A percentile compares a stretch with the other conserved stretches of the same genome.
phyloP scores from a whole-genome alignment of 2,113 vertebrate genomes.

The Struthidea cinerea region DNA sequence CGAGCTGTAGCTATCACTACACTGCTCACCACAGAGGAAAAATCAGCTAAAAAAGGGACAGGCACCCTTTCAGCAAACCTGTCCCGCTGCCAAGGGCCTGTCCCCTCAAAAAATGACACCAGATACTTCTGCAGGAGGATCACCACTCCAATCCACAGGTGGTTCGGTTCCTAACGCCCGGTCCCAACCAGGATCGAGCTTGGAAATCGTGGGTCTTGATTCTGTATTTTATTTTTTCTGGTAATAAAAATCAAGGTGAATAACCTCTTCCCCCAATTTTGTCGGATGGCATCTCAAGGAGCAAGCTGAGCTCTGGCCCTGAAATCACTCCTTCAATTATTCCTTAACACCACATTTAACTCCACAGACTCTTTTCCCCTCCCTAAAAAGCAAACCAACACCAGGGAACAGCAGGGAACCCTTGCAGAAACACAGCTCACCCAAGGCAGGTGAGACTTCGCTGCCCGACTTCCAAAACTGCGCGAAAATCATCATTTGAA shows the following conservation, averaged over 20 bases:
- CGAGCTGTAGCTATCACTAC: rapidly evolving
- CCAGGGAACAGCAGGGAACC: rapidly evolving
- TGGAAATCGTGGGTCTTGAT: rapidly evolving
- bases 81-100: neutral
- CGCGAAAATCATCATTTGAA: neutral
- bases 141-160: neutral
- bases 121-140: neutral
- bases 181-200: neutral
- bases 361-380: neutral
- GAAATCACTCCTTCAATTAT: neutral
- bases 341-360: neutral
- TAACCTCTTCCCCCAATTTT: neutral
- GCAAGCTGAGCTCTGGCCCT: neutral
- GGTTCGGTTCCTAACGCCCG: neutral
- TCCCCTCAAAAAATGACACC: neutral
- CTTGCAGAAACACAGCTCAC: neutral
- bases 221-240: too few species aligned
- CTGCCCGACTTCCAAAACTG: rapidly evolving
- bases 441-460: neutral
- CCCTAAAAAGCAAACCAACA: neutral
- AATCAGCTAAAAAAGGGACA: neutral
- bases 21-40: neutral
- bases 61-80: neutral
- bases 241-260: neutral
- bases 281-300: neutral